Evolutionary conservation across 2,797 vertebrate species (phyloP), one percentile per base, ranked within the genome.

Genomic region (Hoplostethus atlanticus): DNA sequence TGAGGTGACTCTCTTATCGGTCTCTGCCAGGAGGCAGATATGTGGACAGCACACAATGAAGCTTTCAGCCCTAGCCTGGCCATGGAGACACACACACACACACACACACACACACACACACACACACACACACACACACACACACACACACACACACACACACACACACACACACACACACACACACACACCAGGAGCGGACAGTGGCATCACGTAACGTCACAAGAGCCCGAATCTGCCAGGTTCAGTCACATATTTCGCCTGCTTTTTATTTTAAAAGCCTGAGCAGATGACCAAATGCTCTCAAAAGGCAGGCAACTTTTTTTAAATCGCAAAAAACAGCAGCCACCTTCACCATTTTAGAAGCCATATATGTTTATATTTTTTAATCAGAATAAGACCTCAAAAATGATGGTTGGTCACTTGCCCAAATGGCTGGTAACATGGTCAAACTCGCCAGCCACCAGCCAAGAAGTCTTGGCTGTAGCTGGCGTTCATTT

Each of bases 1-100:
- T 71, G 77, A 85, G 79, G 87, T 81, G 79, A 87, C 63, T 65
- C 62, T 15, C 71, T 89, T 92, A 91, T 92, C 89, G 69, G 79
- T 65, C 36, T 5, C 7, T 70, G 69, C 54, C 86, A 91, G 85
- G 81, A 72, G 56, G 12, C 50, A 30, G 77, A 63, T 68, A 78
- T 50, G 62, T 11, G 16, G 68, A 61, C 68, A 63, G 64, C 34
- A 60, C 64, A 89, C 77, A 88, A 85, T 85, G 47, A 74, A 65
- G 74, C 77, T 70, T 71, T 77, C 64, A 80, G 73, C n/a, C 31
- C 46, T 56, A 77, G 64, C 68, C 84, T 51, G 51, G 46, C 44
- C 52, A 40, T 16, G 1, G 0, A 72, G 61, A 30, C 12, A 30
- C 9, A 30, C 21, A 61, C 40, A 47, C 36, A 47, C 17, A 61